phyloP scores from a whole-genome alignment of 2,888 invertebrate species.

The Pandemis cinnamomeana region DNA sequence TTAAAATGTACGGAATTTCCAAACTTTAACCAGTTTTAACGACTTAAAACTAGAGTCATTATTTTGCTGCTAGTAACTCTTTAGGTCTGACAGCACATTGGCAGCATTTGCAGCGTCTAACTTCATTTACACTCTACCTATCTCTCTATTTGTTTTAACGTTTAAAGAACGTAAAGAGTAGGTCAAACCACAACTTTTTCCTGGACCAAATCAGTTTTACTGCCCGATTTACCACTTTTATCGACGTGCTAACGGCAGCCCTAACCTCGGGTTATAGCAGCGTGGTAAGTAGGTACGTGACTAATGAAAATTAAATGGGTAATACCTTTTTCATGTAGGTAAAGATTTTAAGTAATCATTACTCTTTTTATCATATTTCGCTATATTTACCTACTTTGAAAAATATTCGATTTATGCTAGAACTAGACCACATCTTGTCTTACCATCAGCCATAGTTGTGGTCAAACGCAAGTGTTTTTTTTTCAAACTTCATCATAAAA shows the following conservation, averaged over 20 bases:
- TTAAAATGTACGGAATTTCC: too few relatives aligned
- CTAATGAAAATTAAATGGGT: conserved; percentile 20
- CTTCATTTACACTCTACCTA: not conserved
- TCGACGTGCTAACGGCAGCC: conserved; percentile 21
- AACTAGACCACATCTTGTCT: too few relatives aligned
- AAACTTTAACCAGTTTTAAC: too few relatives aligned
- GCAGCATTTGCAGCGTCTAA: not conserved
- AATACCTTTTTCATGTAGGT: not conserved
- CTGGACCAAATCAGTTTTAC: conserved; percentile 24
- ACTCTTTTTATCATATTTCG: not conserved
- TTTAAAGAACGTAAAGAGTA: not conserved
- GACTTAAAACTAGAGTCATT: too few relatives aligned
- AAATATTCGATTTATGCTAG: too few relatives aligned
- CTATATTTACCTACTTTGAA: not conserved
- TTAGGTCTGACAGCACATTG: not conserved
- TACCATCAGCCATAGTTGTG: too few relatives aligned
- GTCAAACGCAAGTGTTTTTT: too few relatives aligned
- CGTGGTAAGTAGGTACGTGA: not conserved
- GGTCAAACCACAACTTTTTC: conserved; percentile 7
- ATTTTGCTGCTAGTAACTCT: too few relatives aligned
- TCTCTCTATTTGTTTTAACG: not conserved
- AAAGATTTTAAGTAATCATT: conserved; percentile 2
- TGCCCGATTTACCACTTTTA: conserved; percentile 16
- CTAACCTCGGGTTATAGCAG: conserved; percentile 6
- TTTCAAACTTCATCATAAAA: too few relatives aligned